Base-by-base conservation (phyloP, 2,113 vertebrate species). In the Machaerirhynchus nigripectus region DNA sequence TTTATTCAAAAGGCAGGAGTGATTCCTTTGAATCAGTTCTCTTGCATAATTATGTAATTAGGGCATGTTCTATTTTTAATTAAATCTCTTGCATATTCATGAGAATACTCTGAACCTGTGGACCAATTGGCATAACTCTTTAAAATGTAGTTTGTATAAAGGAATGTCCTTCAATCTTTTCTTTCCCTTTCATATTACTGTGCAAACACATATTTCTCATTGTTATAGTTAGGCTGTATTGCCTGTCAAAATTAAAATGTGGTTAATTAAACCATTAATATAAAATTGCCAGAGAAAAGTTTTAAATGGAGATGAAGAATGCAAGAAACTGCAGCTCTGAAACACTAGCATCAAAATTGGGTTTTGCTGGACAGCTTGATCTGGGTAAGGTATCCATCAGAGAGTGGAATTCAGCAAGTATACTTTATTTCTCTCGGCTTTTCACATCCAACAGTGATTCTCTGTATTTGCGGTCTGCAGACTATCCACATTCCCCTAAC, bases 41-140 rank as follows among this genome's bases (percentile, higher is more conserved):
- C 85, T 93, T 95, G 85, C 90, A 93, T 93, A 93, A 96, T 92
- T 95, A 95, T 75, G 69, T 97, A 96, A 96, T 94, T 93, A 92
- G 90, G 79, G 61, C 92, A 94, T 88, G 95, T 92, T 94, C 93
- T 93, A 90, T 92, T 96, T 97, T 95, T 94, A 96, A 97, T 96
- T 96, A 96, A 94, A 90, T 71, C 73, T 90, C n/a, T 78, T 96
- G 60, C 68, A 94, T 96, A 97, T 96, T 94, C 76, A 90, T 95
- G 83, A 84, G 53, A 94, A 88, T 60, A 56, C 71, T 89, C 74
- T 86, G 64, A 96, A 96, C 90, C 65, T 93, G 79, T 70, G 40
- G 49, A 90, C 56, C 75, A 65, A 75, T 6, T 81, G 67, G 64
- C 47, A 44, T 74, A 67, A 83, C 47, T 90, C 42, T 90, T 91